A percentile compares a stretch with the other conserved stretches of the same genome.
Conservation (phyloP, 2,888 invertebrate species). For the Perizoma flavofasciatum region DNA sequence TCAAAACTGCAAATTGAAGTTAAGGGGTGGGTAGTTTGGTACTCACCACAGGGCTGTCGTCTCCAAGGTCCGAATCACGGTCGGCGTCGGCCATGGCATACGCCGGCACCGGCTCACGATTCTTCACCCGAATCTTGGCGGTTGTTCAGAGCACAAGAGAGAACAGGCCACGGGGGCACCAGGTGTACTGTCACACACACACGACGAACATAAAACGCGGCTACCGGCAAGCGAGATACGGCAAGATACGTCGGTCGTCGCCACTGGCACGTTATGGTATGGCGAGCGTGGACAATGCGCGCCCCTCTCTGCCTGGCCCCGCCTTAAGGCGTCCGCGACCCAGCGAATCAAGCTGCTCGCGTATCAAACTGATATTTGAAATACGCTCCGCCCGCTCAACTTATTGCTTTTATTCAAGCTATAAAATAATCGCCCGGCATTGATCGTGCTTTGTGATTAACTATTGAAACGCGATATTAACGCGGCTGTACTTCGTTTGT, state of each 20-base stretch:
- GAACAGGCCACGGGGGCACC: constrained; percentile 64
- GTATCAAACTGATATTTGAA: constrained; percentile 81
- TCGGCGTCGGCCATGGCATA: constrained; percentile 90
- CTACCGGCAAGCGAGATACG: constrained; percentile 41
- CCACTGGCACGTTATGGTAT: constrained; percentile 69
- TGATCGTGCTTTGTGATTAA: constrained; percentile 61
- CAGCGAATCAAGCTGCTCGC: constrained; percentile 78
- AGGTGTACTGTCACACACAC: constrained; percentile 62
- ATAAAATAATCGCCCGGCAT: constrained; percentile 74
- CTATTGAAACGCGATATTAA: constrained; percentile 51
- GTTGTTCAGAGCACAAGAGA: constrained; percentile 62
- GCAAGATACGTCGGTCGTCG: constrained; percentile 58
- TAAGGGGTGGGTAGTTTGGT: constrained; percentile 12
- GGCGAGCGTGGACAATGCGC: constrained; percentile 50
- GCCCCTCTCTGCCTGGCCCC: constrained; percentile 69
- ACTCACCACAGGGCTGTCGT: constrained; percentile 90
- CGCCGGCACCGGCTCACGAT: constrained; percentile 93
- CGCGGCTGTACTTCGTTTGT: constrained; percentile 43
- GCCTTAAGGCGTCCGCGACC: constrained; percentile 76
- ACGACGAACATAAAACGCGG: constrained; percentile 55
- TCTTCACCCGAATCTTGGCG: constrained; percentile 95
- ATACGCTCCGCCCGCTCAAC: constrained; percentile 73
- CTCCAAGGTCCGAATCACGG: constrained; percentile 89
- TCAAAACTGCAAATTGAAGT: constrained; percentile 24
- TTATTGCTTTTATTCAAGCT: constrained; percentile 79